Evolutionary conservation across 2,888 invertebrate species (phyloP).

Genomic region (Aleiodes testaceus): DNA sequence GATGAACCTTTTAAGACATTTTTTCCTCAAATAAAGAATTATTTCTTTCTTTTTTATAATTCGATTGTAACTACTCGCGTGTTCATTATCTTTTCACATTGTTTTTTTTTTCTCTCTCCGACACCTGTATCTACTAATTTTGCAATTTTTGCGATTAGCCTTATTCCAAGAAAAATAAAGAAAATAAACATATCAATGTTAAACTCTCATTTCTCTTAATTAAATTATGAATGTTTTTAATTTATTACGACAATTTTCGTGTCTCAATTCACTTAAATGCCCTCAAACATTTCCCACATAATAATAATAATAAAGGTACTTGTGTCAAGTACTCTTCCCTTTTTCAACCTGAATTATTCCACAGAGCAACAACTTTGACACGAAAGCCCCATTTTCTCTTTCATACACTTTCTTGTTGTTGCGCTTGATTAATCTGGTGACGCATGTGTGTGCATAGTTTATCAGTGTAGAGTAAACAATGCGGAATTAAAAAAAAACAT

Average conservation of each 20-base stretch:
- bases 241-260: conserved; percentile 8
- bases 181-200: conserved; percentile 40
- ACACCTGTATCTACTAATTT: conserved; percentile 12
- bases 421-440: conserved; percentile 59
- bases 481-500: conserved; percentile 1
- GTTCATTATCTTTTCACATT: conserved; percentile 18
- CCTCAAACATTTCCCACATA: background rate
- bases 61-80: conserved; percentile 6
- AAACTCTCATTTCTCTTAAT: conserved; percentile 34
- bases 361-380: conserved; percentile 58
- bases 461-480: conserved; percentile 15
- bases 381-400: conserved; percentile 70
- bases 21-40: conserved; percentile 1
- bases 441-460: conserved; percentile 21
- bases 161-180: conserved; percentile 1
- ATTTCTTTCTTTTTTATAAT: conserved; percentile 1
- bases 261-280: conserved; percentile 9
- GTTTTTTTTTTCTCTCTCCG: background rate
- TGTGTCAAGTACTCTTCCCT: conserved; percentile 8
- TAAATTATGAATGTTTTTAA: too few species aligned
- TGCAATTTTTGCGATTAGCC: conserved; percentile 20
- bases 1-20: conserved; percentile 11
- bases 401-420: conserved; percentile 62
- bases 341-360: conserved; percentile 55
- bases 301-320: background rate